These are phyloP conservation scores for Rhinolophus sinicus DNA, from an alignment of 2,113 vertebrate genomes.

Conservation along the genomic window DNA sequence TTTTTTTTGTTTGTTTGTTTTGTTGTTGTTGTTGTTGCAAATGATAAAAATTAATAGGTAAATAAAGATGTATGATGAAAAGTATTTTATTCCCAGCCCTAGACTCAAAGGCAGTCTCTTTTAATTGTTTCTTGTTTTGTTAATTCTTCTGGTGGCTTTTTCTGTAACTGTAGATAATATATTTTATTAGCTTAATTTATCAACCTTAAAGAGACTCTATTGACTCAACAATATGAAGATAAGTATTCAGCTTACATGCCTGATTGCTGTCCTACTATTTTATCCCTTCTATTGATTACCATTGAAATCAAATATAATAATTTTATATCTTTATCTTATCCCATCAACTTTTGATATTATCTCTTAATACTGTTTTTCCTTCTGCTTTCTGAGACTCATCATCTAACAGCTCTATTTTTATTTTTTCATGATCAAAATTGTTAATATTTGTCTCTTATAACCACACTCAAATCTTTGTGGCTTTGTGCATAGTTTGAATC, in stretches of 20 bases:
- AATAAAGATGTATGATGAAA: not conserved
- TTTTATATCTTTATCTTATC: not conserved
- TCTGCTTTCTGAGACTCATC: not conserved
- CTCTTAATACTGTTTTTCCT: not conserved
- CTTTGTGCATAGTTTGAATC: not conserved
- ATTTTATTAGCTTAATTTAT: not conserved
- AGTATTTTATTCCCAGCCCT: not conserved
- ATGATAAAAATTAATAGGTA: not conserved
- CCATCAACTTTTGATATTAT: not conserved
- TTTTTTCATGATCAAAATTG: not conserved
- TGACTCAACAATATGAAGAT: not conserved
- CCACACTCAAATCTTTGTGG: not conserved
- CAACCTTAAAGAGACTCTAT: not conserved
- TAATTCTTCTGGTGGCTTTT: not conserved
- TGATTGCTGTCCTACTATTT: not conserved
- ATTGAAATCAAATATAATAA: not conserved
- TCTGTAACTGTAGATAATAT: not conserved
- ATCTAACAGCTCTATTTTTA: conserved; percentile 3
- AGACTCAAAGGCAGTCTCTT: not conserved
- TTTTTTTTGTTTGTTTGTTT: not conserved
- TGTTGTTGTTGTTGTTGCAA: not conserved
- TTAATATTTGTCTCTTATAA: not conserved
- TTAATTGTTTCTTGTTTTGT: not conserved
- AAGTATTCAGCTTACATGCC: not conserved
- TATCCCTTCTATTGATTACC: not conserved